Conservation (phyloP, 2,113 vertebrate species). For the Mus spicilegus region DNA sequence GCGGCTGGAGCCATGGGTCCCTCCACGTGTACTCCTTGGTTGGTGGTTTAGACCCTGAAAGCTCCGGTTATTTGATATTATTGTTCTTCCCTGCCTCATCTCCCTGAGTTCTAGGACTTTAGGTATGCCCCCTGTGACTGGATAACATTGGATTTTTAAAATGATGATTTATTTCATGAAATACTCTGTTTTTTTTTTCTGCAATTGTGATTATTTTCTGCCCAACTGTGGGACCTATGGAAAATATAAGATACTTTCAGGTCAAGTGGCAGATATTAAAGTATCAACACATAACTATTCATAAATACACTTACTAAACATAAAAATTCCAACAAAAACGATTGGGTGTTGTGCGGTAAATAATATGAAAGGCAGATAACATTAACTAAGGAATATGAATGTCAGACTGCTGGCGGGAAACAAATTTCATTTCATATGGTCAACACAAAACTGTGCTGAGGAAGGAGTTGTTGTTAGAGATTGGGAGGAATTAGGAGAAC, state of each 20-base stretch:
- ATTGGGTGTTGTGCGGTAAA: neutral
- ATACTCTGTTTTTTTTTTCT: neutral
- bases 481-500: neutral
- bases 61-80: too few species aligned
- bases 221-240: neutral
- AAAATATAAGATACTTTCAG: neutral
- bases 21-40: too few species aligned
- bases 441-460: neutral
- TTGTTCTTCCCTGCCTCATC: neutral
- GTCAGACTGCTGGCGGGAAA: neutral
- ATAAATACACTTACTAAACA: slow-evolving; percentile 17
- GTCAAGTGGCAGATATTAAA: neutral
- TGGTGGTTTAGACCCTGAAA: too few species aligned
- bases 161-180: slow-evolving; percentile 47
- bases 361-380: neutral
- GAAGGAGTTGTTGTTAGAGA: neutral
- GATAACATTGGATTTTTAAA: neutral
- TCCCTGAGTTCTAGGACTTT: neutral
- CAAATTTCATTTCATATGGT: slow-evolving; percentile 19
- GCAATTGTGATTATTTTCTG: neutral
- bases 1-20: too few species aligned
- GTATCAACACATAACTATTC: slow-evolving; percentile 24
- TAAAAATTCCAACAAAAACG: neutral
- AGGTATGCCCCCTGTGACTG: neutral
- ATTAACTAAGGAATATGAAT: neutral